Conservation (phyloP, 2,113 vertebrate species). For the Aepyceros melampus region DNA sequence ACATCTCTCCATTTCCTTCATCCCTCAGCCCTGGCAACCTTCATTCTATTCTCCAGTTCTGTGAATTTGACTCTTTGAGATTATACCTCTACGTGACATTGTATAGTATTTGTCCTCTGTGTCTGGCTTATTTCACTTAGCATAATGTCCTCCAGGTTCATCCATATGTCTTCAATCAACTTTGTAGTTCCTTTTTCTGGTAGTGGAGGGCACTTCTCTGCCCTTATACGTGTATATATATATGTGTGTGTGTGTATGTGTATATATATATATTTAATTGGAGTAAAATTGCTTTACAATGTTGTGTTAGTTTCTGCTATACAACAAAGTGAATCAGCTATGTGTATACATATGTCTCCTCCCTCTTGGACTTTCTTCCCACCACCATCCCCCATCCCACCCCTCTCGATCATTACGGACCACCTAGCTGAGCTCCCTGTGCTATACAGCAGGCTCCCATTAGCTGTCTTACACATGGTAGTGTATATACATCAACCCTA, state of each 20-base stretch:
- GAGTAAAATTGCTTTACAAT: not conserved
- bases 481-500: not conserved
- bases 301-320: not conserved
- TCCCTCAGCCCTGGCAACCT: not conserved
- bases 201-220: not conserved
- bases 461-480: not conserved
- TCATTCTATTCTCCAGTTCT: not conserved
- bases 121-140: not conserved
- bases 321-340: not conserved
- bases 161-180: not conserved
- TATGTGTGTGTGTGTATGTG: rapidly evolving
- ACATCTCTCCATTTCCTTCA: not conserved
- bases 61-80: not conserved
- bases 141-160: not conserved
- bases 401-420: not conserved
- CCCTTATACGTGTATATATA: rapidly evolving
- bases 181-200: not conserved
- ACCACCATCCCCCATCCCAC: not conserved
- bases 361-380: not conserved
- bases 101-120: not conserved
- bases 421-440: not conserved
- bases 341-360: not conserved
- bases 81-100: not conserved
- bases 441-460: not conserved
- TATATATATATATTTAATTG: not conserved